Percentiles rank a stretch among this genome's conserved stretches.
phyloP scores from a whole-genome alignment of 2,797 vertebrate species.

The Lerista edwardsae region DNA sequence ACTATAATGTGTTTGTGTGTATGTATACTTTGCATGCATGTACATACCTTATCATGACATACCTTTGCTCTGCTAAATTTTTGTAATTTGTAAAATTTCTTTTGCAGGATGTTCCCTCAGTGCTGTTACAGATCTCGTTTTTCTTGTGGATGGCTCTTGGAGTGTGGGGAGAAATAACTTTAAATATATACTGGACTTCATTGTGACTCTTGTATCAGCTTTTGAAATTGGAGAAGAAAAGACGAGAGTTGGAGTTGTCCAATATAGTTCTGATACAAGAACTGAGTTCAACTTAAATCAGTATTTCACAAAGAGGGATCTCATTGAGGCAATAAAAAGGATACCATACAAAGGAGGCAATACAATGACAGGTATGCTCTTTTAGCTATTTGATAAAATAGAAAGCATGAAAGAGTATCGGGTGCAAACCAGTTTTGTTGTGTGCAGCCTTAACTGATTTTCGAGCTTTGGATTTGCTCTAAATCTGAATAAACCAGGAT shows the following conservation, averaged over 20 bases:
- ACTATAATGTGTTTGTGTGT: too few relatives aligned
- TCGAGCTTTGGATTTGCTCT: conserved; percentile 31
- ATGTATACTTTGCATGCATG: neutral
- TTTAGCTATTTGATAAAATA: neutral
- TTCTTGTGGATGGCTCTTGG: conserved; percentile 92
- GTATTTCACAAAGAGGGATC: conserved; percentile 80
- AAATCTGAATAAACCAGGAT: conserved; percentile 4
- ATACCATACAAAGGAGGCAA: conserved; percentile 90
- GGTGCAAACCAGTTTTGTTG: neutral
- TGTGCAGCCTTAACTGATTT: conserved; percentile 5
- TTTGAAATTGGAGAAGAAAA: conserved; percentile 91
- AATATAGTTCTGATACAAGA: conserved; percentile 86
- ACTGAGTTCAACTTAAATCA: conserved; percentile 90
- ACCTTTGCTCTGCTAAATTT: neutral
- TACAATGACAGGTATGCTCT: conserved; percentile 87
- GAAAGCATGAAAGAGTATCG: neutral
- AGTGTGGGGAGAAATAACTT: conserved; percentile 89
- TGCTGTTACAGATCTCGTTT: conserved; percentile 87
- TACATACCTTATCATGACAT: neutral
- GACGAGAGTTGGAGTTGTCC: conserved; percentile 90
- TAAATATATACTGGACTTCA: conserved; percentile 85
- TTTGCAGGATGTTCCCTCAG: conserved; percentile 87
- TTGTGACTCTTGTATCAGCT: conserved; percentile 85
- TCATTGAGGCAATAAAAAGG: conserved; percentile 86
- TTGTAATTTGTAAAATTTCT: conserved; percentile 40